Evolutionary conservation across 2,797 vertebrate genomes (phyloP), one percentile per base, ranked within the genome.

Genomic region (Sorex maritimensis): DNA sequence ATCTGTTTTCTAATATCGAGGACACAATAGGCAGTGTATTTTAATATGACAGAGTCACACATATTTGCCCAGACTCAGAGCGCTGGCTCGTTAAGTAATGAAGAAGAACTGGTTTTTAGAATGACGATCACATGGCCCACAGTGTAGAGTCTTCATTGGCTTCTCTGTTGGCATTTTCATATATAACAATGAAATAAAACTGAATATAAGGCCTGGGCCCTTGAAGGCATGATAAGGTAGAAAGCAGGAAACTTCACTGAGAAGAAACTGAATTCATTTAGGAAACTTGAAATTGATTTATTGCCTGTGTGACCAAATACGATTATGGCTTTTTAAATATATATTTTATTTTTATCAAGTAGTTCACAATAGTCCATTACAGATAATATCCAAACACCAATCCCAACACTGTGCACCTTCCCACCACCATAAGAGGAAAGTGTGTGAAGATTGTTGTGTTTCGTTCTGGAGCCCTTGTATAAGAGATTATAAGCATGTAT

Each of bases 291-390:
- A 91, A 49, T 75, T 58, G 44, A 67, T 79, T 49, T 93, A 24
- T 61, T 67, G 55, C 19, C 75, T 81, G n/a, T 90, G 79, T 81
- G 24, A 81, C 79, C 68, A 67, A 81, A 79, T 90, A 2, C 91
- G 71, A 1, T 23, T 85, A 38, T 24, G 28, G 11, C 49, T 52
- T 52, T 52, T 52, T 44, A 5, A 44, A 44, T 44, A 44, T 5
- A 44, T 44, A 44, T 44, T 44, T 44, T 44, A 5, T 5, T 44
- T 44, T 44, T 44, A 44, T 44, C 5, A 44, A 44, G 41, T 44
- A 5, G 5, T 44, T 44, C 41, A 44, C 41, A 44, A 44, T 44
- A 44, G 41, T 44, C 7, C 41, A 44, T 44, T 44, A 44, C 41
- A 44, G 41, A 7, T 44, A 44, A 44, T 44, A 44, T 44, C 41